phyloP scores from a whole-genome alignment of 2,888 invertebrate species.

The Tribolium freemani region DNA sequence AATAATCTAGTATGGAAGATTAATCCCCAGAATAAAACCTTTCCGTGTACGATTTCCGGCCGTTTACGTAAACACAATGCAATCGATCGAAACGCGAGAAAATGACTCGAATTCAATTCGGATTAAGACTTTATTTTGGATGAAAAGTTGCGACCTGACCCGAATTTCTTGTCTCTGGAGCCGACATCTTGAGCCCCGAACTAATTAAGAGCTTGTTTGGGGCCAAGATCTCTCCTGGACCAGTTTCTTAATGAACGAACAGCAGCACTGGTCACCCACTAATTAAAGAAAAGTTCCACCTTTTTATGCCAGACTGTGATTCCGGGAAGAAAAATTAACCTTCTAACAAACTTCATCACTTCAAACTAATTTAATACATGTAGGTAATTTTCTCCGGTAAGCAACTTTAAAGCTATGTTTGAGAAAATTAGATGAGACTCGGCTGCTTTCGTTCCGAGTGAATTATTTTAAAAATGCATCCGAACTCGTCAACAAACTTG shows the following conservation, averaged over 20 bases:
- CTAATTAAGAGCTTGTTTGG: conserved; percentile 52
- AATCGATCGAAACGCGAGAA: conserved; percentile 24
- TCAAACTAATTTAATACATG: background rate
- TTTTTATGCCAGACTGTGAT: background rate
- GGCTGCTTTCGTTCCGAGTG: background rate
- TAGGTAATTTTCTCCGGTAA: background rate
- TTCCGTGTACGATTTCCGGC: conserved; percentile 10
- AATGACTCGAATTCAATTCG: conserved; percentile 51
- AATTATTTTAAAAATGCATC: background rate
- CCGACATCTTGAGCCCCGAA: conserved; percentile 42
- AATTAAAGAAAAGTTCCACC: conserved; percentile 32
- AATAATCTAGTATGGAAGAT: conserved; percentile 42
- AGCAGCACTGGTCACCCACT: conserved; percentile 32
- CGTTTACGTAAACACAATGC: conserved; percentile 26
- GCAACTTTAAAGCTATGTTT: background rate
- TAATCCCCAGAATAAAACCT: conserved; percentile 43
- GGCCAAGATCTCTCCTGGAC: conserved; percentile 34
- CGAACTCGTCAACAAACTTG: background rate
- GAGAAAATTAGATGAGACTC: background rate
- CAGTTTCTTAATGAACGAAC: conserved; percentile 46
- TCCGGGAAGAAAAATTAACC: background rate
- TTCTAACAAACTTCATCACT: background rate
- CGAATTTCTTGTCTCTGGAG: conserved; percentile 47
- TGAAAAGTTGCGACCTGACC: conserved; percentile 48
- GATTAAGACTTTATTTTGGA: conserved; percentile 39